Evolutionary conservation across 2,888 invertebrate genomes (phyloP), one percentile per base, ranked within the genome.

Genomic region (Oasisia sp.): DNA sequence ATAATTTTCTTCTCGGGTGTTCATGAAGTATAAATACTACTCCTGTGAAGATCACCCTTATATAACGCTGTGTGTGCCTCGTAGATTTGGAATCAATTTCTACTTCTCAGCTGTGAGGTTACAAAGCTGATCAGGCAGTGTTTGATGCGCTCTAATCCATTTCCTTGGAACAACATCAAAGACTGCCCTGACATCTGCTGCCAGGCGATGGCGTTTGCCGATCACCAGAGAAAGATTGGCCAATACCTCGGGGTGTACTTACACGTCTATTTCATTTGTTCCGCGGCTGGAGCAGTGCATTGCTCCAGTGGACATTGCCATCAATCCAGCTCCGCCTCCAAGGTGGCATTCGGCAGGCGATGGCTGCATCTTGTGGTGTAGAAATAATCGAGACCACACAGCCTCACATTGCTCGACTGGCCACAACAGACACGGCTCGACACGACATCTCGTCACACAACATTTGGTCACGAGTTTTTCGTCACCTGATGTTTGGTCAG

Each of bases 141-240:
- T 74, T 74, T 74, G 74, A 74, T 74, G 74, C 74, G 5, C 74
- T 27, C 74, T 74, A 74, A 74, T 74, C 74, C 74, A 74, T 74
- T 74, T 74, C 74, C n/a, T 74, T 74, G 74, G 74, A 74, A 14
- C 27, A 27, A 74, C 74, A 74, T 74, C 74, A 74, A 74, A 74
- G 74, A 74, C 74, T 19, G 74, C 27, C 74, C 74, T 74, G 74
- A 74, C 74, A 74, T 74, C 74, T 74, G 74, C 74, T 74, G 74
- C 74, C 74, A 74, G 5, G 74, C 74, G 27, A 74, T 74, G 74
- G 74, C 74, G 74, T 74, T 74, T n/a, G n/a, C 74, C 74, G 74
- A 74, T 74, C 74, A 74, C 74, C n/a, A 27, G 74, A 74, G 74
- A 74, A 74, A 74, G 74, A 74, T 74, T 74, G 74, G 74, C 74